Percentiles rank a stretch among this genome's conserved stretches.
Evolutionary conservation across 2,113 vertebrate species (phyloP).

Genomic region (Baryphthengus martii): DNA sequence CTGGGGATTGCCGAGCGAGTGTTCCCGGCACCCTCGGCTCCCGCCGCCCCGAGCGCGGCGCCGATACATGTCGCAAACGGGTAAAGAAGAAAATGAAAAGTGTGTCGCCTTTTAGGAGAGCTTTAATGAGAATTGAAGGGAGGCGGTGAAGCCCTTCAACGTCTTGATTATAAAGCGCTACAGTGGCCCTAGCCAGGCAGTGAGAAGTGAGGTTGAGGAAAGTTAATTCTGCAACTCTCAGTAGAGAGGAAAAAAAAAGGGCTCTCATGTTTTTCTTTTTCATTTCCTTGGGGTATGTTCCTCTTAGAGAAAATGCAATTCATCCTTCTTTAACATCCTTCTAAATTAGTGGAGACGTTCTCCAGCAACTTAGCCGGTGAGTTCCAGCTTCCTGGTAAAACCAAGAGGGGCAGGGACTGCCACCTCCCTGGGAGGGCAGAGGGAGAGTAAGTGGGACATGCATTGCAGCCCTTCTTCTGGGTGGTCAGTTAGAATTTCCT

Average conservation of each 20-base stretch:
- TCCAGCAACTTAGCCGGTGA: neutral
- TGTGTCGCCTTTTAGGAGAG: neutral
- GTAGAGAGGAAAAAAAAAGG: neutral
- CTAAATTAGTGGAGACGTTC: neutral
- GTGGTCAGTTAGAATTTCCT: neutral
- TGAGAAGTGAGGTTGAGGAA: neutral
- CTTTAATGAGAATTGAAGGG: neutral
- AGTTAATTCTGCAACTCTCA: neutral
- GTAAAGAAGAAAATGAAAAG: slow-evolving; percentile 1
- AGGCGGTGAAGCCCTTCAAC: neutral
- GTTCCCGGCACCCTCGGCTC: slow-evolving; percentile 13
- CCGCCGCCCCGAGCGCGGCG: neutral
- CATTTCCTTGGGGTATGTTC: neutral
- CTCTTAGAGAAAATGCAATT: neutral
- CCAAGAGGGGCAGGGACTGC: neutral
- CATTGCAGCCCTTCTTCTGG: neutral
- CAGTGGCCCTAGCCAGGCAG: neutral
- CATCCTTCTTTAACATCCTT: neutral
- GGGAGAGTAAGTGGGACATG: neutral
- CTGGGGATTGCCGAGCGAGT: neutral
- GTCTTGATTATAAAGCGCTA: neutral
- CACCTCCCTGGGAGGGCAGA: neutral
- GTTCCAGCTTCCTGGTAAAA: neutral
- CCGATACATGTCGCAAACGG: neutral
- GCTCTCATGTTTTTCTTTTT: neutral